Evolutionary conservation across 1,140 invertebrate species (phyloP).

Genomic region (Platorchestia sp.): DNA sequence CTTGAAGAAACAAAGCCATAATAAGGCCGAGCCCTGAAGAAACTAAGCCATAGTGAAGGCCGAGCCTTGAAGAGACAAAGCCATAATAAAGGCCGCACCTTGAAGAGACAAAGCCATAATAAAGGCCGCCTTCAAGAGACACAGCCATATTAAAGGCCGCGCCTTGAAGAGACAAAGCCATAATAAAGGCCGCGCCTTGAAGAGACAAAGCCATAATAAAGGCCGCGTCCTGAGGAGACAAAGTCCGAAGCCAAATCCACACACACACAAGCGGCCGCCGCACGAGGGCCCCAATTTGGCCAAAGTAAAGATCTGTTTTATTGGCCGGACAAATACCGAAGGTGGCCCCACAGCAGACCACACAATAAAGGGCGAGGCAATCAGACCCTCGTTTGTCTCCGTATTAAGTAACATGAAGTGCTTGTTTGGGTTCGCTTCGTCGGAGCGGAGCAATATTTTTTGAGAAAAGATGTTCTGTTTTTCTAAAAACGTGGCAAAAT

Average conservation of each 20-base stretch:
- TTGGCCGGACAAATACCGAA: background rate
- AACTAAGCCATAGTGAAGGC: too few relatives aligned
- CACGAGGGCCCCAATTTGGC: background rate
- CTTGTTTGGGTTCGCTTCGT: background rate
- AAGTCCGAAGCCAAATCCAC: background rate
- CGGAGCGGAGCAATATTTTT: too few relatives aligned
- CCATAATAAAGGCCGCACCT: too few relatives aligned
- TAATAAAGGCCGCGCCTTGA: background rate
- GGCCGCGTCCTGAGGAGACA: background rate
- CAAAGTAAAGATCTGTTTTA: constrained; percentile 10
- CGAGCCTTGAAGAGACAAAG: too few relatives aligned
- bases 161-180: background rate
- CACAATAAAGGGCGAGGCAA: background rate
- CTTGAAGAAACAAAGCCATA: too few relatives aligned
- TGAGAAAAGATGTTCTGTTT: too few relatives aligned
- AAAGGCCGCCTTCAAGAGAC: background rate
- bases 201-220: background rate
- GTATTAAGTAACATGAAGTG: background rate
- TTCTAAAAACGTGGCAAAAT: too few relatives aligned
- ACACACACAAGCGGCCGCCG: too few relatives aligned
- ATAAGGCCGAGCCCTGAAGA: too few relatives aligned
- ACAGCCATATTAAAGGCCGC: background rate
- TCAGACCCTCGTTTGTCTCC: background rate
- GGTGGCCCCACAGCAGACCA: background rate
- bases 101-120: background rate